Percentiles rank a stretch among this genome's conserved stretches.
Evolutionary conservation across 2,888 invertebrate genomes (phyloP).

Genomic region (Limnephilus lunatus): DNA sequence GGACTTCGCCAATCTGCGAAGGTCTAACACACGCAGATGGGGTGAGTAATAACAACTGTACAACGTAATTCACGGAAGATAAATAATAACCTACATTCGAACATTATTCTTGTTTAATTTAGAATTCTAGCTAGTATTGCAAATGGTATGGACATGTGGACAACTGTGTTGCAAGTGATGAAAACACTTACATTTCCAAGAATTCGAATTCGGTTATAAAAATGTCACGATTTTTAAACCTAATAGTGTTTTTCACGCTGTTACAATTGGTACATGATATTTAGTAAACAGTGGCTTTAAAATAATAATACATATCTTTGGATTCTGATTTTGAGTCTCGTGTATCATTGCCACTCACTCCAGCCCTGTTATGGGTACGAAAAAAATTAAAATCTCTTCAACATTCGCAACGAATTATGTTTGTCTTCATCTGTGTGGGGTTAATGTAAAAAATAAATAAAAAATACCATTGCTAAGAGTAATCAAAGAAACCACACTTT

Average conservation of each 20-base stretch:
- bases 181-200: neutral
- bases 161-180: neutral
- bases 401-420: neutral
- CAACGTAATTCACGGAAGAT: slow-evolving; percentile 7
- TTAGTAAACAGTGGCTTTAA: too few species aligned
- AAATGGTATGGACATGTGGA: neutral
- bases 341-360: neutral
- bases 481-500: neutral
- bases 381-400: neutral
- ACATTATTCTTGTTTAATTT: neutral
- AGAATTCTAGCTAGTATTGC: neutral
- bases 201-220: neutral
- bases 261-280: too few species aligned
- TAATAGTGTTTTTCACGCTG: too few species aligned
- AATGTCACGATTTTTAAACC: neutral
- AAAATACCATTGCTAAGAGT: neutral
- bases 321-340: neutral
- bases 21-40: neutral
- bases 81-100: slow-evolving; percentile 33
- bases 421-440: neutral
- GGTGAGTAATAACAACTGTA: neutral
- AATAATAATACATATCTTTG: neutral
- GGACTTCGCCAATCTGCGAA: neutral
- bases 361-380: neutral
- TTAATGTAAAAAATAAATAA: too few species aligned